Conservation (phyloP, 1,140 invertebrate genomes). For the Leucophenga varia region DNA sequence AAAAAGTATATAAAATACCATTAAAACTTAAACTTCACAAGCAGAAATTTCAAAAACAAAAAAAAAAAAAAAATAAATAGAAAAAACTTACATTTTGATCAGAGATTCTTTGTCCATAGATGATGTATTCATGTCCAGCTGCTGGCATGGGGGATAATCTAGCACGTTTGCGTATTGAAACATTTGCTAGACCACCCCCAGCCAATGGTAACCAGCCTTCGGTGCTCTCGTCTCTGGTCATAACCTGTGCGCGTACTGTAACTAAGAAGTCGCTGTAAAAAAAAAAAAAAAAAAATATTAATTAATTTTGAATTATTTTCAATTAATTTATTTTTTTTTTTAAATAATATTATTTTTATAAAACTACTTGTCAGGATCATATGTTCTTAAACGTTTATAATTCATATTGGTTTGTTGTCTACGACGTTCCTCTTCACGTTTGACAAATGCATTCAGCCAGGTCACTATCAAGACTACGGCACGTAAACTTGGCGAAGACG, state of each 20-base stretch:
- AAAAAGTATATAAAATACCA: conserved; percentile 17
- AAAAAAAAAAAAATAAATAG: not conserved
- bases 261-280: conserved; percentile 86
- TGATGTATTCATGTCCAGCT: conserved; percentile 76
- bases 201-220: conserved; percentile 94
- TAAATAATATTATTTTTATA: not conserved
- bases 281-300: conserved; percentile 20
- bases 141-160: conserved; percentile 56
- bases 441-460: too few species aligned
- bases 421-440: too few species aligned
- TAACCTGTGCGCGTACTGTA: conserved; percentile 95
- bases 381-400: not conserved
- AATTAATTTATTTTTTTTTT: conserved; percentile 1
- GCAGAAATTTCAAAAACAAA: not conserved
- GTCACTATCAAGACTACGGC: too few species aligned
- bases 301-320: not conserved
- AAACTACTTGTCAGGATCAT: conserved; percentile 25
- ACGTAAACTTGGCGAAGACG: too few species aligned
- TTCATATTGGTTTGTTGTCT: not conserved
- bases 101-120: conserved; percentile 86
- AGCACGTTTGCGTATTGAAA: conserved; percentile 78
- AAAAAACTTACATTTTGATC: conserved; percentile 78
- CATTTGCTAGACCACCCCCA: conserved; percentile 89
- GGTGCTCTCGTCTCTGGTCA: conserved; percentile 95
- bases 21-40: conserved; percentile 1